Base-by-base conservation (phyloP, 2,797 vertebrate species). In the Octomys mimax region DNA sequence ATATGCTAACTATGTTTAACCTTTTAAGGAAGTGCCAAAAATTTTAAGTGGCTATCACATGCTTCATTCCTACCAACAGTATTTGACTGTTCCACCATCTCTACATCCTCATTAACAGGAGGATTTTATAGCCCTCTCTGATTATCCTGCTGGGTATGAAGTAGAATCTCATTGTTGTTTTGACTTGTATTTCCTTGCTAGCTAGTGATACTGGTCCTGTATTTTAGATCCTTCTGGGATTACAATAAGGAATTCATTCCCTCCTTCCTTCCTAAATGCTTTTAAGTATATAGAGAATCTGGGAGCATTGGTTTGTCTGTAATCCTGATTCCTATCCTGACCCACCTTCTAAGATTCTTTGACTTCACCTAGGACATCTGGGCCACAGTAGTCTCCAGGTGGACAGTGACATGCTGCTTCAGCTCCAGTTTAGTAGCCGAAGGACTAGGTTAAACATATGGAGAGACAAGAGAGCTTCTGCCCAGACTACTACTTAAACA, bases 231-330 rank as follows among this genome's bases (percentile, higher is more conserved):
- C 26, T 95, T 87, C 86, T 83, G 54, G 42, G 46, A 49, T 80
- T 95, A 7, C 36, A 84, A 26, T 84, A 49, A 94, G 87, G 39
- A 96, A 61, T 95, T 91, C 10, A 82, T 94, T 92, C 36, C 85
- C 26, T 89, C 36, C 79, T 90, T 77, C 26, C 14, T n/a, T 39
- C 61, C 36, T 57, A 57, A 61, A 88, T 81, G 26, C 33, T 89
- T 95, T 78, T 88, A 81, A 87, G 33, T 68, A 85, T 87, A 49
- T 71, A 66, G 62, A 93, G 46, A 57, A 13, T 81, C 54, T 26
- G 49, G 54, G 91, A 62, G 68, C 79, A 39, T 19, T 83, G 33
- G 33, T 82, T 26, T 93, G 28, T 91, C 52, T 75, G 52, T 8
- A 18, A 82, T 59, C 28, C 75, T 61, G n/a, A 36, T 64, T 36